Conservation (phyloP, 2,113 vertebrate species). For the Mionectes macconnelli region DNA sequence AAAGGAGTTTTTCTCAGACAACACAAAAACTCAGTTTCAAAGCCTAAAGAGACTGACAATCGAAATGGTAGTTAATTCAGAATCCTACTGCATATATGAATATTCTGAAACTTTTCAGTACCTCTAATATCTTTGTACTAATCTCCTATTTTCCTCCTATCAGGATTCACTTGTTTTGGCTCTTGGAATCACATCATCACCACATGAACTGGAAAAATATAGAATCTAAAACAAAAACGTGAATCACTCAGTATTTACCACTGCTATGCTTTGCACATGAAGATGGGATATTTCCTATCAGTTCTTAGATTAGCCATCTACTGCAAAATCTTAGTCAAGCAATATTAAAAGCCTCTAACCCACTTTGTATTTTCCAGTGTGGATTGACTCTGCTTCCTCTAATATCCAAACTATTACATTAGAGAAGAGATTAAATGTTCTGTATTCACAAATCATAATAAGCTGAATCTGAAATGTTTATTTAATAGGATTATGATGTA, state of each 20-base stretch:
- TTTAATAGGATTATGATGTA: slow-evolving; percentile 25
- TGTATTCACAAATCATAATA: not conserved
- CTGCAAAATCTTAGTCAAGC: not conserved
- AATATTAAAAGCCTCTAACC: not conserved
- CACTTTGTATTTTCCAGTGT: not conserved
- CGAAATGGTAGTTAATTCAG: not conserved
- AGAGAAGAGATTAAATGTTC: not conserved
- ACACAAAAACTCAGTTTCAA: not conserved
- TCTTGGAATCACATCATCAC: not conserved
- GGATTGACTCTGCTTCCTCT: not conserved
- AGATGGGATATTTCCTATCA: not conserved
- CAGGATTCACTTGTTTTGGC: not conserved
- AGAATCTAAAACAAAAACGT: not conserved
- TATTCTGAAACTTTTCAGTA: not conserved
- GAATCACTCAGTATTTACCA: not conserved
- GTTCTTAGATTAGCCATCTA: not conserved
- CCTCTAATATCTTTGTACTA: not conserved
- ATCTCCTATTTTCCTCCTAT: not conserved
- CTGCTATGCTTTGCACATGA: not conserved
- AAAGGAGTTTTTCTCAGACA: not conserved
- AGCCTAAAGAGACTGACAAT: not conserved
- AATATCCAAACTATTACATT: not conserved
- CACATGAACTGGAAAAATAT: not conserved
- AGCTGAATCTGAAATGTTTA: slow-evolving; percentile 21
- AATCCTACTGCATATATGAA: not conserved